Evolutionary conservation across 2,797 vertebrate genomes (phyloP).

Genomic region (Podarcis siculus): DNA sequence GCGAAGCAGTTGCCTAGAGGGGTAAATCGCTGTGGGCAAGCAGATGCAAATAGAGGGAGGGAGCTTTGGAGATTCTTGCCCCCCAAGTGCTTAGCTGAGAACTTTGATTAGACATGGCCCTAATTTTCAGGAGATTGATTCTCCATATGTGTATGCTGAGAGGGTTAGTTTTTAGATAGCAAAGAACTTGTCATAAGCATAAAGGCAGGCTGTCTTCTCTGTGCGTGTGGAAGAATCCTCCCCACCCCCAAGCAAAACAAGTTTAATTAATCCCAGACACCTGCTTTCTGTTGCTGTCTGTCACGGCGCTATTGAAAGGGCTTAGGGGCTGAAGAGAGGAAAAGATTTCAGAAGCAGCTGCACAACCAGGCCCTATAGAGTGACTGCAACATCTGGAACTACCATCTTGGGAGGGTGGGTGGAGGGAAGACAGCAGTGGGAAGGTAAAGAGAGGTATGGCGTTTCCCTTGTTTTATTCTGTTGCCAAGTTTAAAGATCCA

Average conservation of each 20-base stretch:
- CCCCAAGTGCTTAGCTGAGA: neutral
- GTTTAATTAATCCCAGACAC: constrained; percentile 54
- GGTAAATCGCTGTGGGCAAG: no score
- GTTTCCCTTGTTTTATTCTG: constrained; percentile 11
- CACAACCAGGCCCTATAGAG: constrained; percentile 58
- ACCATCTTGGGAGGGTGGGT: constrained; percentile 16
- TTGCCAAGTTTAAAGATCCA: constrained; percentile 12
- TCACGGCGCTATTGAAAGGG: neutral
- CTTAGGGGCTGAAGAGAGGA: neutral
- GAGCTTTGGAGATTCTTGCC: neutral
- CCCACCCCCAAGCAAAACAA: neutral
- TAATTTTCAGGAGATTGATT: constrained; percentile 48
- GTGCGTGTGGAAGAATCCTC: no score
- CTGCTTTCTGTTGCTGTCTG: constrained; percentile 36
- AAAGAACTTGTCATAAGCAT: neutral
- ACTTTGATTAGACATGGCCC: no score
- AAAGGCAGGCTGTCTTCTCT: neutral
- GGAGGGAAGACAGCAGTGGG: constrained; percentile 45
- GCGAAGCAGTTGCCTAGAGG: neutral
- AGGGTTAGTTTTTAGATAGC: neutral
- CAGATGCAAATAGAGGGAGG: no score
- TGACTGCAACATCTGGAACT: constrained; percentile 73
- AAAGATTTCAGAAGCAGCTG: constrained; percentile 51
- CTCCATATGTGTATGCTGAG: neutral
- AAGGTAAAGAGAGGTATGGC: constrained; percentile 52